A percentile compares a stretch with the other conserved stretches of the same genome.
These are phyloP conservation scores for Okapia johnstoni DNA, from an alignment of 2,113 vertebrate genomes.

Conservation along the genomic window DNA sequence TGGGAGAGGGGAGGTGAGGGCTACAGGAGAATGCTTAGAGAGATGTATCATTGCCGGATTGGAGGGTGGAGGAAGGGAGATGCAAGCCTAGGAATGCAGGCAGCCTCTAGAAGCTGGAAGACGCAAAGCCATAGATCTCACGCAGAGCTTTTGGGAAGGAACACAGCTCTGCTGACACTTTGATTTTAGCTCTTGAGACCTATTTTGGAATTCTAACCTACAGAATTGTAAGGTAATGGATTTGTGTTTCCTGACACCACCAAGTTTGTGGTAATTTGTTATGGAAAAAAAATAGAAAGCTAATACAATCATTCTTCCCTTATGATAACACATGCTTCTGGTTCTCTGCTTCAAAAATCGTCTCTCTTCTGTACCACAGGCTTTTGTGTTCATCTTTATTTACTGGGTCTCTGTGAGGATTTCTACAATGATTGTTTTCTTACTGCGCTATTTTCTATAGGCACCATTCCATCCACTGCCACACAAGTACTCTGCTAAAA, in stretches of 20 bases:
- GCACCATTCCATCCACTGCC: neutral
- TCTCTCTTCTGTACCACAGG: neutral
- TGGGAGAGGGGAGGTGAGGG: neutral
- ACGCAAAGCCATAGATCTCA: neutral
- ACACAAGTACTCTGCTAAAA: neutral
- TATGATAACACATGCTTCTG: neutral
- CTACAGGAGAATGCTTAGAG: neutral
- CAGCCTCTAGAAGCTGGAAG: neutral
- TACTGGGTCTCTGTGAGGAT: neutral
- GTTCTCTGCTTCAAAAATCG: neutral
- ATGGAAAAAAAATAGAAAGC: neutral
- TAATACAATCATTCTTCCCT: neutral
- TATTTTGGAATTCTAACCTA: neutral
- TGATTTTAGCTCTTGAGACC: neutral
- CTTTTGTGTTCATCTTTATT: neutral
- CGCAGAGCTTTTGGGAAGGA: neutral
- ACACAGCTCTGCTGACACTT: fast-evolving
- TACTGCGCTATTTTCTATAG: neutral
- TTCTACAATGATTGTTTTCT: neutral
- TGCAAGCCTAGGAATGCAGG: neutral
- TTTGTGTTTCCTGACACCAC: neutral
- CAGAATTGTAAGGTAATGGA: neutral
- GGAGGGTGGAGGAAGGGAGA: neutral
- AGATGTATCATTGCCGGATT: neutral
- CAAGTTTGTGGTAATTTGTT: neutral